Conservation (phyloP, 92 coral and sea anemone species). For the Paramuricea clavata region DNA sequence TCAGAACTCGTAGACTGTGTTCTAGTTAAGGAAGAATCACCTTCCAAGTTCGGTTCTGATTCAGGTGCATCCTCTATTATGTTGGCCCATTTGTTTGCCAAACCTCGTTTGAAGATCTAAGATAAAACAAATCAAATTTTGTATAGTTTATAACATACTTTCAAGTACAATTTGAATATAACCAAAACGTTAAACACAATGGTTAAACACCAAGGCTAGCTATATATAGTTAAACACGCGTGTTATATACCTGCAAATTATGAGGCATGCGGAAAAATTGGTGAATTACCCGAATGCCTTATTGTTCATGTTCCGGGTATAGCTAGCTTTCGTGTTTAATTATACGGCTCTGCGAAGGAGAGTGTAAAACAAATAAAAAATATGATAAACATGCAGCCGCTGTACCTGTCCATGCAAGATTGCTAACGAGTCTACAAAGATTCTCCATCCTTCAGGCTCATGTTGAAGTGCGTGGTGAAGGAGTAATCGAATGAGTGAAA, state of each 20-base stretch:
- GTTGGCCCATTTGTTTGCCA: constrained; percentile 45
- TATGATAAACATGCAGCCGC: no score
- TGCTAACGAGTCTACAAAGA: constrained; percentile 96
- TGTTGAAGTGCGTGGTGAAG: constrained; percentile 98
- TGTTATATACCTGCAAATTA: no score
- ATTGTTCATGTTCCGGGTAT: no score
- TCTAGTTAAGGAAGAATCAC: background rate
- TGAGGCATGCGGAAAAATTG: no score
- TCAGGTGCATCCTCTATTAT: background rate
- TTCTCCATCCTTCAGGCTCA: constrained; percentile 98
- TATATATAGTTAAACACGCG: no score
- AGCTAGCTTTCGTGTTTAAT: no score
- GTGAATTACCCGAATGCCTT: no score
- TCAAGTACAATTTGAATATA: background rate
- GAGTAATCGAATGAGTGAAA: constrained; percentile 90
- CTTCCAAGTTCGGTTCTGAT: background rate
- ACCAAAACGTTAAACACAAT: no score
- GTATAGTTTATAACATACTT: background rate
- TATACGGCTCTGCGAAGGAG: no score
- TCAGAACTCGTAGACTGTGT: constrained; percentile 26
- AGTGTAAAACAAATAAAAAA: no score
- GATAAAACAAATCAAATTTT: background rate
- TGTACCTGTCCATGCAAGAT: constrained; percentile 92
- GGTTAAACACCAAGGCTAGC: no score
- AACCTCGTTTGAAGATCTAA: constrained; percentile 41